Percentiles rank a stretch among this genome's conserved stretches.
Evolutionary conservation across 2,797 vertebrate genomes (phyloP).

Genomic region (Babyrousa celebensis): DNA sequence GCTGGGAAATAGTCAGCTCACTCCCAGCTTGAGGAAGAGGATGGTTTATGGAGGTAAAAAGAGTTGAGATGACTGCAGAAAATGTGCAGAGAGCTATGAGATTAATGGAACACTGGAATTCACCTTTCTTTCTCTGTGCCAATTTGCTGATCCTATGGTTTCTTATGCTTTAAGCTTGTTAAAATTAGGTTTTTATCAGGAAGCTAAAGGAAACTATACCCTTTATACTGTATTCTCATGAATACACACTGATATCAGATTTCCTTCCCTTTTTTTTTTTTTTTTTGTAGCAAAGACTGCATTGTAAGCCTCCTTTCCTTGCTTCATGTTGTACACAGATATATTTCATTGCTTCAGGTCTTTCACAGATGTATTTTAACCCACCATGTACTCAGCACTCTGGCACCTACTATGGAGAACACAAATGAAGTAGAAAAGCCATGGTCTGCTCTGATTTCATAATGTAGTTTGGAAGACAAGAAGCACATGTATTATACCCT

Average conservation of each 20-base stretch:
- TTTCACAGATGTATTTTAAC: background rate
- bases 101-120: background rate
- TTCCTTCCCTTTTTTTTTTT: background rate
- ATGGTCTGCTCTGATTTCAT: background rate
- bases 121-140: background rate
- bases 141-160: background rate
- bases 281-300: background rate
- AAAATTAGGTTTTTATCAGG: background rate
- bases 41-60: background rate
- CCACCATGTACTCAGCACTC: background rate
- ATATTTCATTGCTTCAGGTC: background rate
- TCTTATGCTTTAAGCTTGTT: background rate
- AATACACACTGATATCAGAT: background rate
- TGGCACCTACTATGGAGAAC: background rate
- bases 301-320: background rate
- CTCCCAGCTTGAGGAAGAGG: background rate
- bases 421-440: background rate
- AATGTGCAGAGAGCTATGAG: background rate
- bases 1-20: background rate
- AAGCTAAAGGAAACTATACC: background rate
- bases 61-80: background rate
- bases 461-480: background rate
- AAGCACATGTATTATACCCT: accelerated
- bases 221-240: background rate
- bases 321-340: background rate